A percentile compares a stretch with the other conserved stretches of the same genome.
These are phyloP conservation scores for Cydia fagiglandana DNA, from an alignment of 1,140 invertebrate genomes.

Conservation along the genomic window DNA sequence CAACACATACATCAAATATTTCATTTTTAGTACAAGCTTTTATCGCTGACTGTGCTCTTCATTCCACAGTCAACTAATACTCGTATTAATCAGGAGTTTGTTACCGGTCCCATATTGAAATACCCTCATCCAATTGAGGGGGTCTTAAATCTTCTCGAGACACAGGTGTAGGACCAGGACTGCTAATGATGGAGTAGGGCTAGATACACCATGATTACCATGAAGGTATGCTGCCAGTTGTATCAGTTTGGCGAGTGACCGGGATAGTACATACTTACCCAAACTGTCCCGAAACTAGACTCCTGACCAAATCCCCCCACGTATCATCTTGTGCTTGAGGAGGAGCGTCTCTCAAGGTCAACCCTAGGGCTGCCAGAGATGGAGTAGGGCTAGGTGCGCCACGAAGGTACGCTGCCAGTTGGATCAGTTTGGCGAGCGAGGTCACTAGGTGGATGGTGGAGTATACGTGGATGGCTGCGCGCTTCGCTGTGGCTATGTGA, in stretches of 20 bases:
- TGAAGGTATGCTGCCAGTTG: constrained; percentile 52
- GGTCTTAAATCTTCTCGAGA: too few relatives aligned
- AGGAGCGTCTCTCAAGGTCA: constrained; percentile 54
- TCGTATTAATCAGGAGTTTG: too few relatives aligned
- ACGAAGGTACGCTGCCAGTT: constrained; percentile 51
- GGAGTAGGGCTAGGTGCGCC: constrained; percentile 37
- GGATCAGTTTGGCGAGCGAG: constrained; percentile 40
- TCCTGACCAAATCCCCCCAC: constrained; percentile 50
- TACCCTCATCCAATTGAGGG: too few relatives aligned
- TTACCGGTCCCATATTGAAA: too few relatives aligned
- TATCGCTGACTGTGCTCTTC: too few relatives aligned
- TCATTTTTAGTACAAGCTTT: too few relatives aligned
- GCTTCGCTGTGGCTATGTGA: constrained; percentile 41
- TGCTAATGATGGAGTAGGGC: too few relatives aligned
- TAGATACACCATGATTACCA: too few relatives aligned
- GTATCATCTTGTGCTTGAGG: constrained; percentile 44
- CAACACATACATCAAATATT: too few relatives aligned
- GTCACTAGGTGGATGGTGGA: constrained; percentile 44
- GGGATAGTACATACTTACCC: constrained; percentile 47
- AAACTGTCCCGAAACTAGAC: constrained; percentile 48
- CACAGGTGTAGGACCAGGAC: too few relatives aligned
- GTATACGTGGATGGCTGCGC: constrained; percentile 54
- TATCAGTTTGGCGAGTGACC: constrained; percentile 40
- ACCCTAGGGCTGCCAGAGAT: constrained; percentile 47
- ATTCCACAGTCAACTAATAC: too few relatives aligned